phyloP scores from a whole-genome alignment of 2,113 vertebrate genomes.

The Cyprinus carpio region DNA sequence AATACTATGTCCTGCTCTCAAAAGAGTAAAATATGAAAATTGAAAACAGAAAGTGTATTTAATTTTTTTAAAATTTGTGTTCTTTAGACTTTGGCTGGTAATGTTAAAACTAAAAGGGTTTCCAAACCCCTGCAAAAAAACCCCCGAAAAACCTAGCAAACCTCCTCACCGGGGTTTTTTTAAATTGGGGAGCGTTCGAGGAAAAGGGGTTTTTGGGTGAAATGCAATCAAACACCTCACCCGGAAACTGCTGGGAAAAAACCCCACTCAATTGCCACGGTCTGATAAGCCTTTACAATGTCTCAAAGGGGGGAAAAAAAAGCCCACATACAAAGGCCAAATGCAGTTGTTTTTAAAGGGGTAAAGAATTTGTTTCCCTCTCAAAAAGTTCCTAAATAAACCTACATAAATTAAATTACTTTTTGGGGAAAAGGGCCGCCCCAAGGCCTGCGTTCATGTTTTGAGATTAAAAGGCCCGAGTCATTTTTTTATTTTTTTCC shows the following conservation, averaged over 20 bases:
- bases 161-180: not conserved
- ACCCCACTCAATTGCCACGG: constrained; percentile 9
- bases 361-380: not conserved
- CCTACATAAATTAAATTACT: not conserved
- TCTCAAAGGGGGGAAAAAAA: not conserved
- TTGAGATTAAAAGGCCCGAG: not conserved
- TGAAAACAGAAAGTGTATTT: no score
- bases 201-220: constrained; percentile 1
- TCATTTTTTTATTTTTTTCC: constrained; percentile 17
- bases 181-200: not conserved
- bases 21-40: no score
- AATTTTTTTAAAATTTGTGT: no score
- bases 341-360: not conserved
- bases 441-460: not conserved
- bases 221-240: constrained; percentile 35
- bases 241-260: constrained; percentile 19
- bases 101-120: not conserved
- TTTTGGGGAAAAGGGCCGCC: not conserved
- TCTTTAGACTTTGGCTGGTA: not conserved
- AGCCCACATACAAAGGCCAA: not conserved
- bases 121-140: not conserved
- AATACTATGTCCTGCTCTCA: no score
- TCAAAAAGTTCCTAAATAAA: not conserved
- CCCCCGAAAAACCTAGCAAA: not conserved
- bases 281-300: not conserved